Evolutionary conservation across 1,140 invertebrate species (phyloP).

Genomic region (Plutomurus gul): DNA sequence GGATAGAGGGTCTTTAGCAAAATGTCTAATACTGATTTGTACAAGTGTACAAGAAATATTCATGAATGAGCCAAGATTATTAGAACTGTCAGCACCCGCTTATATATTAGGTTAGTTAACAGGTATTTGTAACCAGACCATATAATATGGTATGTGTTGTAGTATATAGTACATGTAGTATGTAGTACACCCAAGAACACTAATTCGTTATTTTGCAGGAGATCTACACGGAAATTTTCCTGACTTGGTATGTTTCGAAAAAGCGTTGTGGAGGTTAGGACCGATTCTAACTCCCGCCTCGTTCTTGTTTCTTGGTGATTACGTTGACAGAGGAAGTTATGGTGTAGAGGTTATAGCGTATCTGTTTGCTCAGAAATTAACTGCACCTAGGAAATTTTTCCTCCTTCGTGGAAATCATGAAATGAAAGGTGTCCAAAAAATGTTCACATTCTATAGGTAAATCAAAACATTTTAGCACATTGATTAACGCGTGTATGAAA

Average conservation of each 20-base stretch:
- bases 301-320: conserved; percentile 70
- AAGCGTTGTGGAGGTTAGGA: conserved; percentile 65
- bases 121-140: not conserved
- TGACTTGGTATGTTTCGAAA: conserved; percentile 67
- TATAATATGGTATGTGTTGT: too few relatives aligned
- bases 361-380: conserved; percentile 68
- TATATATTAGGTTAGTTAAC: conserved; percentile 62
- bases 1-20: conserved; percentile 53
- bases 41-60: conserved; percentile 55
- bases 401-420: conserved; percentile 71
- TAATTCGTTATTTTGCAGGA: conserved; percentile 55
- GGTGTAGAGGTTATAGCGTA: conserved; percentile 69
- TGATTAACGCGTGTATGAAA: not conserved
- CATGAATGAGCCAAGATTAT: conserved; percentile 59
- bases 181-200: not conserved
- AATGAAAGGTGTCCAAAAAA: conserved; percentile 68
- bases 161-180: too few relatives aligned
- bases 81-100: conserved; percentile 62
- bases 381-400: conserved; percentile 66
- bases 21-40: conserved; percentile 55
- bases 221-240: conserved; percentile 68
- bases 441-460: conserved; percentile 72
- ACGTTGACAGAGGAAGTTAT: conserved; percentile 67
- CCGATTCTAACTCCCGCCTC: conserved; percentile 64
- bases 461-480: not conserved